These are phyloP conservation scores for Heliconius aoede DNA, from an alignment of 2,888 invertebrate species.

Conservation along the genomic window DNA sequence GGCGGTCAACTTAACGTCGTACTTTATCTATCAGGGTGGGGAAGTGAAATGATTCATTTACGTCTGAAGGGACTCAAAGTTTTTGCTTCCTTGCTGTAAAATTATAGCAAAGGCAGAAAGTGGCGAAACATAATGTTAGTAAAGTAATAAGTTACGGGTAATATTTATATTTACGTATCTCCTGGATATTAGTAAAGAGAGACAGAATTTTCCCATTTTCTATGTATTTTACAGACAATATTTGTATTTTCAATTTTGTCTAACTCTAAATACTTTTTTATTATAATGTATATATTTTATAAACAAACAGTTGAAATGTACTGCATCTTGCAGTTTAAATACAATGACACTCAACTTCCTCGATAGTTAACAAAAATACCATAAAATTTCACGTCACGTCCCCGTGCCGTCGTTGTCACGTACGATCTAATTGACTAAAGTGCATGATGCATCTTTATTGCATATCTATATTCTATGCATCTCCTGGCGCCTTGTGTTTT, in stretches of 20 bases:
- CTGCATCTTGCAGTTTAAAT: conserved; percentile 48
- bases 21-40: too few species aligned
- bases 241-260: neutral
- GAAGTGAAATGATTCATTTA: too few species aligned
- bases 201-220: neutral
- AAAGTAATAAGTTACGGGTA: neutral
- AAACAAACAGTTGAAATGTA: conserved; percentile 12
- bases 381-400: conserved; percentile 56
- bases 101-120: neutral
- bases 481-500: conserved; percentile 46
- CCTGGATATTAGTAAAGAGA: neutral
- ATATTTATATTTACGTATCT: neutral
- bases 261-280: neutral
- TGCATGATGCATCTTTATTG: conserved; percentile 62
- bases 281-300: neutral
- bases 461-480: conserved; percentile 43
- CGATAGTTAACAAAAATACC: conserved; percentile 33
- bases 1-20: too few species aligned
- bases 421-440: conserved; percentile 61
- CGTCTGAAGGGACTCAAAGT: neutral
- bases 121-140: neutral
- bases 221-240: neutral
- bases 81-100: neutral
- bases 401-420: conserved; percentile 53
- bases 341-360: conserved; percentile 50